Base-by-base conservation (phyloP, 2,888 invertebrate species). In the Imbricaverruca yamaguchii region DNA sequence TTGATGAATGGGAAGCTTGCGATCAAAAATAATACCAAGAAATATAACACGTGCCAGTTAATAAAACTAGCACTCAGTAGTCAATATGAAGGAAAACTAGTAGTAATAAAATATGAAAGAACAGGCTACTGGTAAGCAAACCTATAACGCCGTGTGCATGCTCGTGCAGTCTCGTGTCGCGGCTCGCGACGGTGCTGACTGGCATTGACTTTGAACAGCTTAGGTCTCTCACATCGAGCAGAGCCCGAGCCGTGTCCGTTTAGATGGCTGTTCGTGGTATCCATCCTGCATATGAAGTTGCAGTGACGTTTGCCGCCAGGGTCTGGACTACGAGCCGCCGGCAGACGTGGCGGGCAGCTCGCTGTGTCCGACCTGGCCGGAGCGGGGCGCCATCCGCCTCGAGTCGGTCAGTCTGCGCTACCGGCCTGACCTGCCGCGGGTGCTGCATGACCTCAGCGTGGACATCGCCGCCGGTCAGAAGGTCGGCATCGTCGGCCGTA, bases 401-500 rank as follows among this genome's bases (percentile, higher is more conserved):
- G 85, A 86, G 13, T 84, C 87, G 81, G 88, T 89, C 23, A 85
- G 86, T 80, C 84, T 88, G 80, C 84, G 87, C 7, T 89, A 89
- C 82, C 85, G 88, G 77, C 85, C 86, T 21, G 85, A 87, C 74
- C 84, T 87, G 2, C 87, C 87, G 18, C 83, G 87, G n/a, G 89
- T 89, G 13, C 85, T 90, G 15, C 87, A 88, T 80, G 87, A 87
- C 18, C 85, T 90, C 23, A 87, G 87, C 15, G 87, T 89, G 82
- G 86, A 87, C 77, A 87, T 90, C 63, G 85, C 87, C 59, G 86
- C 87, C 21, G 86, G 87, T 57, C 89, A 90, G 83, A 90, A 89
- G 84, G 86, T 90, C 80, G 90, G 90, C 65, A 88, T 90, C 81
- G 89, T 90, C 80, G 90, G 90, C 57, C 85, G 90, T 84, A 90